phyloP scores from a whole-genome alignment of 64 coral and sea anemone species.

The Cladopsammia gracilis region DNA sequence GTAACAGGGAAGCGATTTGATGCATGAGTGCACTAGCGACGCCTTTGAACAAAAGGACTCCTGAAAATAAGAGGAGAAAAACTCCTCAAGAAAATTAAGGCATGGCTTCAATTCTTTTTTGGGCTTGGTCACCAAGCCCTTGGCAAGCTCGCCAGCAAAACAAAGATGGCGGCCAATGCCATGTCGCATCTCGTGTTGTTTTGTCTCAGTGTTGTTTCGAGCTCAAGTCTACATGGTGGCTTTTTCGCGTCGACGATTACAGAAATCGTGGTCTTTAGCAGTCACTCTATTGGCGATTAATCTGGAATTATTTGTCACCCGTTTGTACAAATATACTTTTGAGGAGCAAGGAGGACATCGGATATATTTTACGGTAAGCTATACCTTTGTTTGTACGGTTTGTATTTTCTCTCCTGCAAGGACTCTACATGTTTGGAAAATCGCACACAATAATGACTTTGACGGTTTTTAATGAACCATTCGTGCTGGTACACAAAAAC shows the following conservation, averaged over 20 bases:
- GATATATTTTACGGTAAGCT: not conserved
- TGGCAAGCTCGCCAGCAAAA: not conserved
- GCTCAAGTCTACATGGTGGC: not conserved
- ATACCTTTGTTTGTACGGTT: not conserved
- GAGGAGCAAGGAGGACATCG: not conserved
- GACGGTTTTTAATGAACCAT: too few relatives aligned
- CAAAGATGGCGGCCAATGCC: not conserved
- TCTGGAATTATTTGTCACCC: conserved; percentile 1
- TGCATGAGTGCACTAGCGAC: too few relatives aligned
- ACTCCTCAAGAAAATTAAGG: not conserved
- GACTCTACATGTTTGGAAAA: not conserved
- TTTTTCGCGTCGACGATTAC: not conserved
- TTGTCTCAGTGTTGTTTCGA: not conserved
- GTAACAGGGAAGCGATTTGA: too few relatives aligned
- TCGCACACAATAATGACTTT: not conserved
- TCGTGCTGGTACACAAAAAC: too few relatives aligned
- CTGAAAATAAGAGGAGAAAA: too few relatives aligned
- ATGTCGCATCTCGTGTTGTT: too few relatives aligned
- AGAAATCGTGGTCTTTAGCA: not conserved
- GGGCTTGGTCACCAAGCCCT: not conserved
- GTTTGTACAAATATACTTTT: not conserved
- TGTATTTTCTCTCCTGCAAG: not conserved
- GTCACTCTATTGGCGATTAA: not conserved
- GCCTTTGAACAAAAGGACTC: too few relatives aligned
- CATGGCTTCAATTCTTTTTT: not conserved